phyloP scores from a whole-genome alignment of 2,113 vertebrate genomes.

The Sterna hirundo region DNA sequence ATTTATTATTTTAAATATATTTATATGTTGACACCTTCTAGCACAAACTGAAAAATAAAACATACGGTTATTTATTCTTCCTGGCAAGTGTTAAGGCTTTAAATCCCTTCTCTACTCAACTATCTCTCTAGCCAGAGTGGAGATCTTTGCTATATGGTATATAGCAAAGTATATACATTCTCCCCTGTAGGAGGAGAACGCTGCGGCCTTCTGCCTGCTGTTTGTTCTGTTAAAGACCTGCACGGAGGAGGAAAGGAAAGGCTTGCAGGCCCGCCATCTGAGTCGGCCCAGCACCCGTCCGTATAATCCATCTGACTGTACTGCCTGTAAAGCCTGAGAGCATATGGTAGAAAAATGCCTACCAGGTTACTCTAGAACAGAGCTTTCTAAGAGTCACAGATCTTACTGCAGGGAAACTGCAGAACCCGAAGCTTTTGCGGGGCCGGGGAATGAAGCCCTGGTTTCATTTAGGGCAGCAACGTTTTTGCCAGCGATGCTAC shows the following conservation, averaged over 20 bases:
- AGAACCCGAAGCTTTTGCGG: not conserved
- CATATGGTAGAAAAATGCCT: not conserved
- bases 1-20: not conserved
- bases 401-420: not conserved
- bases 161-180: too few relatives aligned
- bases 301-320: not conserved
- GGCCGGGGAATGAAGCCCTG: not conserved
- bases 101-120: not conserved
- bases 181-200: not conserved
- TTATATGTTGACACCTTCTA: not conserved
- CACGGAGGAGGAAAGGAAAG: not conserved
- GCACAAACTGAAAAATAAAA: not conserved
- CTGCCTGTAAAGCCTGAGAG: not conserved
- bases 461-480: not conserved
- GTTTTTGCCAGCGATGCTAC: not conserved
- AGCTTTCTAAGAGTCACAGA: not conserved
- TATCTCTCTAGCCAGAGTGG: not conserved
- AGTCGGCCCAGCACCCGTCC: not conserved
- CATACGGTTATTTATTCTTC: not conserved
- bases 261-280: fast-evolving
- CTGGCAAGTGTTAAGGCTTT: not conserved
- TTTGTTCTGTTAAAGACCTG: not conserved
- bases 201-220: not conserved
- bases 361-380: not conserved
- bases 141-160: not conserved